Conservation (phyloP, 2,797 vertebrate genomes). For the Sebastes diaconus region DNA sequence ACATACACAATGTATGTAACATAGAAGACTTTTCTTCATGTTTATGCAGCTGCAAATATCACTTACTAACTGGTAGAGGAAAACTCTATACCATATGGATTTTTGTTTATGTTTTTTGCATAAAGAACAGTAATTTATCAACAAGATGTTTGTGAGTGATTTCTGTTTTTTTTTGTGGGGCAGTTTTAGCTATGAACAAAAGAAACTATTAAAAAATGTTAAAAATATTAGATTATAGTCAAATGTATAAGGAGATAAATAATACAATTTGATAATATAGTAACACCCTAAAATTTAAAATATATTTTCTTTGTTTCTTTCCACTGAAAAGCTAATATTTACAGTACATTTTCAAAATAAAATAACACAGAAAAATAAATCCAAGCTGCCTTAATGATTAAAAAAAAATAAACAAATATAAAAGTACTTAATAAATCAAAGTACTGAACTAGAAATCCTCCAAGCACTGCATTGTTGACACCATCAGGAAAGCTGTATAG, state of each 20-base stretch:
- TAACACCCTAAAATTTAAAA: neutral
- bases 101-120: neutral
- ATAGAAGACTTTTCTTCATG: neutral
- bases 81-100: neutral
- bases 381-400: neutral
- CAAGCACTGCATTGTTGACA: neutral
- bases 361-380: neutral
- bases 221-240: neutral
- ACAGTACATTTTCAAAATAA: neutral
- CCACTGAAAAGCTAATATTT: neutral
- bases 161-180: neutral
- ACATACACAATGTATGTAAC: neutral
- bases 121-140: neutral
- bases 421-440: neutral
- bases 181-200: conserved; percentile 1
- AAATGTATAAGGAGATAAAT: neutral
- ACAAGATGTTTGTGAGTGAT: neutral
- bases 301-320: neutral
- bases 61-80: neutral
- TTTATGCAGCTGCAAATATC: conserved; percentile 4
- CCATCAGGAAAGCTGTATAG: neutral
- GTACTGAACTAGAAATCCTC: neutral
- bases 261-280: neutral
- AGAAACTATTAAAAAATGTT: neutral
- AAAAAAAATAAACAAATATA: neutral